Evolutionary conservation across 2,888 invertebrate species (phyloP).

Genomic region (Hecatera dysodea): DNA sequence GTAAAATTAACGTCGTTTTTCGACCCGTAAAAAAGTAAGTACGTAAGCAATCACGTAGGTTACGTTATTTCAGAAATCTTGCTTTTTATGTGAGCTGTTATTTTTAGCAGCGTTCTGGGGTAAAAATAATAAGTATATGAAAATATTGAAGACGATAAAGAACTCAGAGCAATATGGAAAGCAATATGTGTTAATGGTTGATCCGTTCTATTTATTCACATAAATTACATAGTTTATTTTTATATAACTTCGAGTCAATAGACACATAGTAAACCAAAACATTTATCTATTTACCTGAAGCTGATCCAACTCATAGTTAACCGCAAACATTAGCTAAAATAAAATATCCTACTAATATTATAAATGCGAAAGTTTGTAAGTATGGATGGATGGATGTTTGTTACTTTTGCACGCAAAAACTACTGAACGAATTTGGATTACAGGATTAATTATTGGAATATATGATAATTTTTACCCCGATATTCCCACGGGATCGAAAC

Average conservation of each 20-base stretch:
- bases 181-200: background rate
- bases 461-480: no score
- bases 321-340: no score
- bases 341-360: no score
- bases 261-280: background rate
- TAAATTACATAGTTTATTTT: background rate
- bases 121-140: constrained; percentile 33
- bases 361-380: no score
- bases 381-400: no score
- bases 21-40: constrained; percentile 41
- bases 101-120: constrained; percentile 43
- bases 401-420: no score
- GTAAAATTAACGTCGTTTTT: constrained; percentile 45
- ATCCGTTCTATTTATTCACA: background rate
- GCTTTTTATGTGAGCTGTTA: constrained; percentile 49
- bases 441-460: no score
- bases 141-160: constrained; percentile 25
- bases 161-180: background rate
- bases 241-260: background rate
- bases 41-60: constrained; percentile 42
- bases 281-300: no score
- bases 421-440: no score
- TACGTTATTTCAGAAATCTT: constrained; percentile 48
- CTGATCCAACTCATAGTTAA: no score
- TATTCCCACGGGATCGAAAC: no score